Conservation (phyloP, 2,113 vertebrate species). For the Odontesthes bonariensis region DNA sequence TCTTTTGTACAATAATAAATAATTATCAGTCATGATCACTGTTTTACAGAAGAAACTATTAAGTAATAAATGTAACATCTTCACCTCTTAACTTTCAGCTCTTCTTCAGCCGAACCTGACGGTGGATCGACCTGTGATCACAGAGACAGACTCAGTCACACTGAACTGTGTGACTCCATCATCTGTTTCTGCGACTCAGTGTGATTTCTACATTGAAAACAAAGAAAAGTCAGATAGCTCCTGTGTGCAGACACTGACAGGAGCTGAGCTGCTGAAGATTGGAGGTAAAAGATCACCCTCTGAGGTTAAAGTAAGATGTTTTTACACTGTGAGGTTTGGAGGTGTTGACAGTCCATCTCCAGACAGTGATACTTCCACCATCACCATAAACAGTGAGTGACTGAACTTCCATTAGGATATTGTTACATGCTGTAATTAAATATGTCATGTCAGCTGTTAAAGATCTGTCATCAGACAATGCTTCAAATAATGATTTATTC, state of each 20-base stretch:
- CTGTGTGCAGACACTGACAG: constrained; percentile 8
- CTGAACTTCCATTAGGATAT: too few relatives aligned
- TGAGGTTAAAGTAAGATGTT: constrained; percentile 27
- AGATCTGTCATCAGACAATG: too few relatives aligned
- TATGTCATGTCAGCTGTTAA: too few relatives aligned
- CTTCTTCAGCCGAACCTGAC: constrained; percentile 19
- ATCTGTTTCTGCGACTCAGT: constrained; percentile 1
- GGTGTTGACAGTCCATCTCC: not conserved
- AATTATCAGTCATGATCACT: not conserved
- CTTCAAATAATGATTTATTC: too few relatives aligned
- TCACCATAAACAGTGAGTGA: constrained; percentile 33
- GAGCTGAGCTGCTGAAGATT: constrained; percentile 28
- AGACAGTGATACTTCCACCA: constrained; percentile 6
- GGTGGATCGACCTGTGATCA: constrained; percentile 7
- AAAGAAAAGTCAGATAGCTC: not conserved
- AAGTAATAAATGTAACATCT: not conserved
- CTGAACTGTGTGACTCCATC: constrained; percentile 29
- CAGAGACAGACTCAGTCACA: constrained; percentile 34
- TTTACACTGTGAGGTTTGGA: not conserved
- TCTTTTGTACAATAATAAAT: not conserved
- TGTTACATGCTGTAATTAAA: too few relatives aligned
- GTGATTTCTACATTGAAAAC: not conserved
- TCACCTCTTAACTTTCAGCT: constrained; percentile 9
- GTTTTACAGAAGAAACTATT: not conserved
- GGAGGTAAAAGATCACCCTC: not conserved